phyloP scores from a whole-genome alignment of 2,797 vertebrate species.

The Bovichtus variegatus region DNA sequence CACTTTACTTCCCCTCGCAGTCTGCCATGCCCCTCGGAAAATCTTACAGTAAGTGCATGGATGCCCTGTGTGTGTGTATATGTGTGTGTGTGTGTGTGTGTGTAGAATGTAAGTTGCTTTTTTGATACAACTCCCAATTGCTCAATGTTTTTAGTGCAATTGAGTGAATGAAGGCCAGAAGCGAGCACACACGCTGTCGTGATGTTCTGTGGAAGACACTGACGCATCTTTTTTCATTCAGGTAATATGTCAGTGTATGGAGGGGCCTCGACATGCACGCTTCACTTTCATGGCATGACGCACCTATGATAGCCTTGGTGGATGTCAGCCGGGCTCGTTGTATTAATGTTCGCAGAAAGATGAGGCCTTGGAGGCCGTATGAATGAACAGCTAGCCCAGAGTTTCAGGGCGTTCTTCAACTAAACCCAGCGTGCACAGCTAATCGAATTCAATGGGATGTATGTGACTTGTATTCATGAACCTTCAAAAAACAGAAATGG shows the following conservation, averaged over 20 bases:
- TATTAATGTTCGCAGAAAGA: constrained; percentile 30
- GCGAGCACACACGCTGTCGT: not conserved
- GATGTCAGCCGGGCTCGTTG: constrained; percentile 36
- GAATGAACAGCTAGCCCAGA: constrained; percentile 35
- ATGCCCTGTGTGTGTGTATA: not conserved
- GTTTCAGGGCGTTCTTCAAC: not conserved
- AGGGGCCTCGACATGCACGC: constrained; percentile 25
- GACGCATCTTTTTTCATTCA: constrained; percentile 51
- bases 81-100: not conserved
- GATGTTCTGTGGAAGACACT: constrained; percentile 29
- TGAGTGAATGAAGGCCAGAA: constrained; percentile 56
- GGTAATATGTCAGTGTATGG: constrained; percentile 35
- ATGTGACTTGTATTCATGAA: not conserved
- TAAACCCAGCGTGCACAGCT: not conserved
- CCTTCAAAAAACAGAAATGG: not conserved
- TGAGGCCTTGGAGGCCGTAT: constrained; percentile 43
- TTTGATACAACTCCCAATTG: constrained; percentile 6
- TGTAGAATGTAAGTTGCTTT: constrained; percentile 20
- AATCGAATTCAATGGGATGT: constrained; percentile 26
- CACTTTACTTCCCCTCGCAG: not conserved
- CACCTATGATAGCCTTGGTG: constrained; percentile 41
- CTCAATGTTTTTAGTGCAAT: constrained; percentile 32
- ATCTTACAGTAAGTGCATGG: not conserved
- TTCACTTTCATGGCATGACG: constrained; percentile 21
- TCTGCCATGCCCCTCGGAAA: not conserved